Evolutionary conservation across 2,888 invertebrate species (phyloP), one percentile per base, ranked within the genome.

Genomic region (Phortica okadai): DNA sequence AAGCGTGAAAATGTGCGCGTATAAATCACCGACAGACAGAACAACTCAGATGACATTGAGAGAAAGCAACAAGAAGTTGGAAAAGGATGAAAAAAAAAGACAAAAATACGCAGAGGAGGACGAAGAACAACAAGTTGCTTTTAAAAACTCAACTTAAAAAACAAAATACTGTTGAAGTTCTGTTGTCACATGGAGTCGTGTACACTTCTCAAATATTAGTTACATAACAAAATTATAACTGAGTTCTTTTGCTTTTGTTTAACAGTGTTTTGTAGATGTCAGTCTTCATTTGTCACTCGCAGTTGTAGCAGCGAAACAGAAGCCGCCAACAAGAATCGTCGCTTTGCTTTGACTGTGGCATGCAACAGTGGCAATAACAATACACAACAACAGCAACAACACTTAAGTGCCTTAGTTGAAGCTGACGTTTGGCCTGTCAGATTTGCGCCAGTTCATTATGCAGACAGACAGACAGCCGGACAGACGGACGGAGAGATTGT

Each of bases 251-350:
- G 82, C 79, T 79, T 84, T 80, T 84, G 79, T 83, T 85, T 81
- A 80, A 79, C 83, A 81, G 81, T 89, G 89, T 90, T 90, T 89
- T 88, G 88, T 88, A 84, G 87, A 88, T 90, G 90, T 90, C 90
- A 90, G 87, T 90, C 90, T 90, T 90, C 90, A 90, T 90, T 90
- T 90, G 88, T 90, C 90, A 90, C 84, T 79, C 79, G 78, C 83
- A 77, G 80, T 78, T 76, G 21, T 21, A 21, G 78, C 74, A 69
- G 73, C 64, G 10, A 69, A 70, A 76, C 73, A 64, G n/a, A 59
- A 59, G 45, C 45, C 73, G 10, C 58, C 59, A 50, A 33, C 73
- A 58, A 16, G 42, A 6, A 33, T 5, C 33, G 1, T 5, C 33
- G 0, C 3, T 33, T 33, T 33, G 33, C 33, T 33, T 33, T 67